Percentiles rank a stretch among this genome's conserved stretches.
Evolutionary conservation across 1,140 invertebrate species (phyloP).

Genomic region (Gerris buenoi): DNA sequence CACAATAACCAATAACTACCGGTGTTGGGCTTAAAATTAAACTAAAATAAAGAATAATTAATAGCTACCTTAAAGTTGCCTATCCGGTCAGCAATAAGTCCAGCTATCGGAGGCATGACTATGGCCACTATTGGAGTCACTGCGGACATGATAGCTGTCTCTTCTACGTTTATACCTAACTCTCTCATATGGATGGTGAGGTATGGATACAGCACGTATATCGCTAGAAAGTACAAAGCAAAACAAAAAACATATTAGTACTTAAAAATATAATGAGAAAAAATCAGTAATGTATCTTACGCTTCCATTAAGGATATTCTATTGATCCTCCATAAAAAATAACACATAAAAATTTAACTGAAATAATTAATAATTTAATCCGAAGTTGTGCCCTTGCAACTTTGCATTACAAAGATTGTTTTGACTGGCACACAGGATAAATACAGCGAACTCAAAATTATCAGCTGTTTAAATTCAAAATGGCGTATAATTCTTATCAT

Average conservation of each 20-base stretch:
- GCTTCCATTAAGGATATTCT: neutral
- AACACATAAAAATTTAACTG: neutral
- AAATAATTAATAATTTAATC: too few relatives aligned
- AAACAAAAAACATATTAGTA: conserved; percentile 13
- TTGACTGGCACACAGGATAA: too few relatives aligned
- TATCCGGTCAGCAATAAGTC: conserved; percentile 59
- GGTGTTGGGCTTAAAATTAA: too few relatives aligned
- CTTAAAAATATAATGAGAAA: too few relatives aligned
- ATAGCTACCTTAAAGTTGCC: conserved; percentile 57
- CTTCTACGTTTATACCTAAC: conserved; percentile 63
- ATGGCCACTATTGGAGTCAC: conserved; percentile 61
- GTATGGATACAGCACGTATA: conserved; percentile 65
- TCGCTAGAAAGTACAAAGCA: conserved; percentile 35
- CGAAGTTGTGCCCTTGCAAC: too few relatives aligned
- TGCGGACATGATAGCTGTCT: conserved; percentile 73
- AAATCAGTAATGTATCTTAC: neutral
- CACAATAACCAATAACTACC: too few relatives aligned
- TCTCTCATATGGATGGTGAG: conserved; percentile 73
- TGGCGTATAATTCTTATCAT: too few relatives aligned
- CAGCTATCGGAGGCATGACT: conserved; percentile 60
- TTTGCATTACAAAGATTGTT: too few relatives aligned
- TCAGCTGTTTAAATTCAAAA: too few relatives aligned
- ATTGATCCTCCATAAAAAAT: neutral
- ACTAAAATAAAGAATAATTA: too few relatives aligned
- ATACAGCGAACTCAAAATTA: too few relatives aligned